Evolutionary conservation across 2,113 vertebrate species (phyloP), one percentile per base, ranked within the genome.

Genomic region (Datnioides undecimradiatus): DNA sequence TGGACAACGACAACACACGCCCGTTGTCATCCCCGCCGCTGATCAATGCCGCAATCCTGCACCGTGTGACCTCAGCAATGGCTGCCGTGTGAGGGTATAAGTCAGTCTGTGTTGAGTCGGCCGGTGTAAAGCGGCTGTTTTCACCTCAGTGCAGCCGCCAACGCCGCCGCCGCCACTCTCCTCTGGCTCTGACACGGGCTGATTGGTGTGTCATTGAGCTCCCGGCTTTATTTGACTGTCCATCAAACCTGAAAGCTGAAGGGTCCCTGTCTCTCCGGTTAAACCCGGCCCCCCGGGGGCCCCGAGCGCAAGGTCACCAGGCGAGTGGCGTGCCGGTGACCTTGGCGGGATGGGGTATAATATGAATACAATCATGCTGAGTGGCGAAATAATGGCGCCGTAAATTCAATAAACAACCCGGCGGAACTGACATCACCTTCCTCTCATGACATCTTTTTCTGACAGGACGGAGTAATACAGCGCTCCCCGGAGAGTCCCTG

Each of bases 361-460:
- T 94, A 91, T 88, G 90, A 94, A 94, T 93, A 94, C 88, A 93
- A 93, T 94, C 93, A 94, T 91, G 89, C 90, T 87, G 90, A 92
- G 92, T 89, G 91, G 79, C 46, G 87, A 91, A 93, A 93, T 94
- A 93, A 94, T 91, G 88, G 88, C 58, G 82, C 86, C 80, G 87
- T 93, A 93, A 94, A 94, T 94, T 92, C 89, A 90, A 90, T 92
- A 92, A 94, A 94, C 93, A 94, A 93, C 90, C 88, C 57, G 45
- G 79, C 65, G 79, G 75, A 85, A 69, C 87, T 83, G 88, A 88
- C 93, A 90, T 92, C 90, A 88, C 91, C 91, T 90, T 91, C 85
- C 83, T 71, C 69, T 82, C 86, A 87, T 93, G 89, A 92, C 87
- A 88, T 80, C 74, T 88, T 90, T 90, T 88, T 93, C 83, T 92